Percentiles rank a stretch among this genome's conserved stretches.
These are phyloP conservation scores for Rissa tridactyla DNA, from an alignment of 2,113 vertebrate genomes.

Conservation along the genomic window DNA sequence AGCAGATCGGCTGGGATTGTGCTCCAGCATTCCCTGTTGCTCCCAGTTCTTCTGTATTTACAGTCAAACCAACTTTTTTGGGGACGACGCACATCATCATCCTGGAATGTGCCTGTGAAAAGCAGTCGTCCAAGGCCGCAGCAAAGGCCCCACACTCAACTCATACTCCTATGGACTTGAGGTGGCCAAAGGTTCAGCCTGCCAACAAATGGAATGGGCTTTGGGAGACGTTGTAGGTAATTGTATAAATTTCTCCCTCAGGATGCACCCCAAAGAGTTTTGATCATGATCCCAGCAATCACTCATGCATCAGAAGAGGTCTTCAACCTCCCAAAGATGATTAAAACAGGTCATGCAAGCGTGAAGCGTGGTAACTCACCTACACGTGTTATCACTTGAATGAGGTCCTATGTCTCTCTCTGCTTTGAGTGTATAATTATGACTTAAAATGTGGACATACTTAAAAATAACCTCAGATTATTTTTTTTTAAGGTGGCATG, in stretches of 20 bases:
- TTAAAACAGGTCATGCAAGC: neutral
- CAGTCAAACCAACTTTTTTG: neutral
- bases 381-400: rapidly evolving
- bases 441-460: neutral
- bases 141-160: neutral
- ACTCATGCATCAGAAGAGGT: neutral
- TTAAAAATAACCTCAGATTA: neutral
- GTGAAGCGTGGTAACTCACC: rapidly evolving
- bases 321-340: neutral
- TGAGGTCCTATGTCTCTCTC: neutral
- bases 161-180: rapidly evolving
- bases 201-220: neutral
- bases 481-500: neutral
- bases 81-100: neutral
- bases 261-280: neutral
- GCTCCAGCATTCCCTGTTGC: rapidly evolving
- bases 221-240: rapidly evolving
- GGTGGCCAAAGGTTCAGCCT: neutral
- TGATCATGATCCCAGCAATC: neutral
- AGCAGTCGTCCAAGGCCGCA: rapidly evolving
- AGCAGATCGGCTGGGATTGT: neutral
- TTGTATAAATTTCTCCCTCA: neutral
- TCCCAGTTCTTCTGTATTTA: neutral
- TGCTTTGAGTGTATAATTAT: neutral
- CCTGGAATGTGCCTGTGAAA: neutral